Conservation (phyloP, 2,113 vertebrate species). For the Dinomys branickii region DNA sequence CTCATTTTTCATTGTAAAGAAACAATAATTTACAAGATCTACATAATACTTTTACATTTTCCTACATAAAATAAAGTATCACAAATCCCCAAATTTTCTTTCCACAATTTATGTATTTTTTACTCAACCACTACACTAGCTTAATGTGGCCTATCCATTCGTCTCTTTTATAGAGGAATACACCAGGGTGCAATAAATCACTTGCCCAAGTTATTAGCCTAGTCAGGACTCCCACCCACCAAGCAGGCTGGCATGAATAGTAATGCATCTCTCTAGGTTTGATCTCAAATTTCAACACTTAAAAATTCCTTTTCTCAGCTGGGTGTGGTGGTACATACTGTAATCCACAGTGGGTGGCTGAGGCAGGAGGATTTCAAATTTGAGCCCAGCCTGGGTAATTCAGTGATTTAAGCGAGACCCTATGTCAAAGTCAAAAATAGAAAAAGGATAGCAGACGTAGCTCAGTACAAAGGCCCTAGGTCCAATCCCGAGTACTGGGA, state of each 20-base stretch:
- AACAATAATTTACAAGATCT: neutral
- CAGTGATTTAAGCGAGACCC: neutral
- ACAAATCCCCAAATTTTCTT: neutral
- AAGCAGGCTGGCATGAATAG: neutral
- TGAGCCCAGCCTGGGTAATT: neutral
- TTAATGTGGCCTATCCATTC: neutral
- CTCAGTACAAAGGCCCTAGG: neutral
- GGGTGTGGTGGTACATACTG: neutral
- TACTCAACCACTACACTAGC: neutral
- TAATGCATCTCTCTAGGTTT: slow-evolving; percentile 4
- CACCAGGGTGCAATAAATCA: neutral
- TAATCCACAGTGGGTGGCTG: neutral
- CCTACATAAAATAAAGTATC: slow-evolving; percentile 1
- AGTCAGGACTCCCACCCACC: neutral
- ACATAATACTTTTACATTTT: slow-evolving; percentile 22
- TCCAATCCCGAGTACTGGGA: neutral
- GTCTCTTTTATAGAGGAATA: slow-evolving; percentile 23
- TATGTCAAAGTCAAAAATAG: neutral
- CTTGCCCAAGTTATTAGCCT: neutral
- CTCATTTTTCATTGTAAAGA: slow-evolving; percentile 41
- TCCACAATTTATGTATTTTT: neutral
- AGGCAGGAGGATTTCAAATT: neutral
- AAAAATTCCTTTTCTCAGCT: slow-evolving; percentile 14
- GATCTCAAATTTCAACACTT: slow-evolving; percentile 28
- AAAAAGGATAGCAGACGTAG: neutral